phyloP scores from a whole-genome alignment of 2,797 vertebrate species.

The Cynopterus sphinx region DNA sequence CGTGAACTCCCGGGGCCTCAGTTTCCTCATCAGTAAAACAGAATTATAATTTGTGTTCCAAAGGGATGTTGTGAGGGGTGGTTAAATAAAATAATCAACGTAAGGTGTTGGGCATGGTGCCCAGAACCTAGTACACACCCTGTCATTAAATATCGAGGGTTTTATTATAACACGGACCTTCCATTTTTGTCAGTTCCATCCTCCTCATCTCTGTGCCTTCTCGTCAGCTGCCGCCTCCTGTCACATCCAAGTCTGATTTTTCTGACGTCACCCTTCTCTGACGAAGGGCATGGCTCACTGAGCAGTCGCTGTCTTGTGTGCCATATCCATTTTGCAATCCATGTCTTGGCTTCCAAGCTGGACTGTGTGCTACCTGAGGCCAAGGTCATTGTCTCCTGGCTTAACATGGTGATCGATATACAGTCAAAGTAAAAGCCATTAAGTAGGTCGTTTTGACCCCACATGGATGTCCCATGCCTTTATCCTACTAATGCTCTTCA shows the following conservation, averaged over 20 bases:
- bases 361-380: neutral
- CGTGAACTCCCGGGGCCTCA: neutral
- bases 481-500: neutral
- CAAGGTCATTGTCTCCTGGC: neutral
- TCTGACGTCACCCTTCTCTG: neutral
- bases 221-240: neutral
- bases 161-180: neutral
- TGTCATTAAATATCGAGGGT: neutral
- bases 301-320: neutral
- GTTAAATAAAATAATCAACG: neutral
- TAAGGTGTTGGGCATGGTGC: neutral
- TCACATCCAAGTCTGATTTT: neutral
- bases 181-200: neutral
- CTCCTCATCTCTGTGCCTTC: neutral
- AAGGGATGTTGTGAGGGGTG: neutral
- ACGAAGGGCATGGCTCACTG: neutral
- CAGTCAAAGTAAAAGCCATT: neutral
- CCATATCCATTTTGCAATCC: neutral
- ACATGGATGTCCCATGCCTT: neutral
- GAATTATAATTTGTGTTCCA: neutral
- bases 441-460: neutral
- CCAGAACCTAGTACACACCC: neutral
- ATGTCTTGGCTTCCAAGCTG: neutral
- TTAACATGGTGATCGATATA: neutral
- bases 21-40: neutral